Percentiles rank a stretch among this genome's conserved stretches.
Conservation (phyloP, 1,140 invertebrate species). For the Trinorchestia longiramus region DNA sequence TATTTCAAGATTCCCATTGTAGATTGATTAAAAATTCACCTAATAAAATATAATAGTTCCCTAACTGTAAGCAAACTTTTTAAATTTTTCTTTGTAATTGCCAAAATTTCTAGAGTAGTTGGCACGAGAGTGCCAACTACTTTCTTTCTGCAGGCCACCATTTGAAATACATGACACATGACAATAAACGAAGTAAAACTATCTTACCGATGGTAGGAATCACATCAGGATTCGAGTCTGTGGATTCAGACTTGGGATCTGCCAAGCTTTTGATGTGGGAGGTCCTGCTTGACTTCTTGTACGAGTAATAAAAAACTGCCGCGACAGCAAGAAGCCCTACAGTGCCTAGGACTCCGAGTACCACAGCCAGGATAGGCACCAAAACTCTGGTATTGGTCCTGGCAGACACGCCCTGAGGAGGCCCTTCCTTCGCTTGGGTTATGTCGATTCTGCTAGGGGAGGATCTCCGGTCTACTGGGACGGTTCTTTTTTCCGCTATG, state of each 20-base stretch:
- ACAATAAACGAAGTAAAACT: neutral
- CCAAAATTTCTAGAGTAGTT: neutral
- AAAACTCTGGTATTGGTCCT: neutral
- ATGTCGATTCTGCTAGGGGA: conserved; percentile 25
- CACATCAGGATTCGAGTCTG: conserved; percentile 26
- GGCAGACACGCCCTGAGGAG: neutral
- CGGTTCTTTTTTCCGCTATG: conserved; percentile 30
- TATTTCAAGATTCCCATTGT: no score
- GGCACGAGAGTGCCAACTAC: no score
- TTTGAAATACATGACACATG: neutral
- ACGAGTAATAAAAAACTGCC: neutral
- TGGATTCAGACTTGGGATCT: conserved; percentile 29
- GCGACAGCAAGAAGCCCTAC: neutral
- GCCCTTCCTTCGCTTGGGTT: neutral
- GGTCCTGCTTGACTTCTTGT: neutral
- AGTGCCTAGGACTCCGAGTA: neutral
- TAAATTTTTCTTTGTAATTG: neutral
- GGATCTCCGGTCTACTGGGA: neutral
- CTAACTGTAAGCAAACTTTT: neutral
- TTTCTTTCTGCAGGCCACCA: neutral
- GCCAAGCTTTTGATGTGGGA: conserved; percentile 18
- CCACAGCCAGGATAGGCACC: neutral
- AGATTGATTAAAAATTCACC: no score
- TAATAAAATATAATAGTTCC: no score
- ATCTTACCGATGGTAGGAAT: conserved; percentile 26